Base-by-base conservation (phyloP, 30 jellyfish, hydroid and myxozoan genomes). In the Nemopilema nomurai region DNA sequence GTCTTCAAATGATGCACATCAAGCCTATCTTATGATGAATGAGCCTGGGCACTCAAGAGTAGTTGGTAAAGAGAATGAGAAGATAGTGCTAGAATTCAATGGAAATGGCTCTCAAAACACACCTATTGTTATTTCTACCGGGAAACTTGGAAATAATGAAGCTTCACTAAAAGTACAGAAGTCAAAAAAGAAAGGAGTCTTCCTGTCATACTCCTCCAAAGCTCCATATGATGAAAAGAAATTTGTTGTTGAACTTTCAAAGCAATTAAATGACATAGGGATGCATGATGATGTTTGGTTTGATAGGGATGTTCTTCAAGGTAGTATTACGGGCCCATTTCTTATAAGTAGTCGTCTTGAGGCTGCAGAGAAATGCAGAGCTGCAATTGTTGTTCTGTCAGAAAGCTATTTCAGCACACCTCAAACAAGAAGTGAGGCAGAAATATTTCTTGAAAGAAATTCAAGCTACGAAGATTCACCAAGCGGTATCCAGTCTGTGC, bases 341-440 rank as follows among this genome's bases (percentile, higher is more conserved):
- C 29, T 28, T 22, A 51, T 68, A 1, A 62, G 85, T 22, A 51
- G 68, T 71, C 96, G 90, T 9, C 53, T 87, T 17, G 96, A 87
- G 49, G 87, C 68, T 52, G 87, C 90, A 0, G 96, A 87, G 49
- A 87, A 71, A 52, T 87, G 90, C 65, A 69, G 53, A 30, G 90
- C 90, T 16, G 96, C 96, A 28, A 63, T 87, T 66, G 28, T 87
- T 1, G 76, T 87, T 16, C 31, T 87, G 24, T 77, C 90, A 1
- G 87, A 79, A 20, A 49, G 85, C 31, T 87, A 57, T 27, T 71
- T 87, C 67, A 18, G 49, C 1, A 9, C 82, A 20, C n/a, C 30
- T 32, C 92, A 84, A 84, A 73, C 92, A 30, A 74, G 87, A 66
- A 51, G 73, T 63, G 92, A 84, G 49, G 92, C 87, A 22, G 87